A percentile compares a stretch with the other conserved stretches of the same genome.
phyloP scores from a whole-genome alignment of 2,797 vertebrate genomes.

The Chelidonichthys spinosus region DNA sequence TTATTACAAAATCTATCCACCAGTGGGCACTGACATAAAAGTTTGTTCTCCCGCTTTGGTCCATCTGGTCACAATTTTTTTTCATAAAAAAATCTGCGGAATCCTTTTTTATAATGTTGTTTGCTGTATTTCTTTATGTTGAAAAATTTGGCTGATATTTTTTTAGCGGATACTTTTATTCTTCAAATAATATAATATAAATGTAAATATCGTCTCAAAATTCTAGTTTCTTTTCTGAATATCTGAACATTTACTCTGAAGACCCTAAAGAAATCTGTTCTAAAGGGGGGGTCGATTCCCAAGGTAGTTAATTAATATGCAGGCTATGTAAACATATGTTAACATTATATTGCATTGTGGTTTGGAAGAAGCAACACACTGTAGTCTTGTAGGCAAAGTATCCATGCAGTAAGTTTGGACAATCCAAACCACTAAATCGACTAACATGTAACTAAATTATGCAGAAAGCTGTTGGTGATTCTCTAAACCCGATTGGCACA shows the following conservation, averaged over 20 bases:
- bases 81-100: background rate
- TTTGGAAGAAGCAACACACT: background rate
- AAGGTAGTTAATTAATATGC: background rate
- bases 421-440: background rate
- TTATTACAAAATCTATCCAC: slow-evolving; percentile 11
- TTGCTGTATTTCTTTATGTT: background rate
- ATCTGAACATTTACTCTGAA: slow-evolving; percentile 8
- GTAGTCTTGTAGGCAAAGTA: background rate
- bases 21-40: slow-evolving; percentile 25
- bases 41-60: background rate
- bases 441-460: slow-evolving; percentile 3
- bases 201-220: background rate
- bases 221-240: background rate
- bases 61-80: background rate
- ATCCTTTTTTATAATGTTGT: background rate
- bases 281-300: background rate
- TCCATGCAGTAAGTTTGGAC: background rate
- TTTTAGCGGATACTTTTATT: background rate
- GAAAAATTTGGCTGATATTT: background rate
- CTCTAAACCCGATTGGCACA: slow-evolving; percentile 1
- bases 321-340: background rate
- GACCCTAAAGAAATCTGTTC: slow-evolving; percentile 1
- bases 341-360: background rate
- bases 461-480: slow-evolving; percentile 1
- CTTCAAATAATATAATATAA: background rate